A percentile compares a stretch with the other conserved stretches of the same genome.
Evolutionary conservation across 2,113 vertebrate genomes (phyloP).

Genomic region (Nesogale talazaci): DNA sequence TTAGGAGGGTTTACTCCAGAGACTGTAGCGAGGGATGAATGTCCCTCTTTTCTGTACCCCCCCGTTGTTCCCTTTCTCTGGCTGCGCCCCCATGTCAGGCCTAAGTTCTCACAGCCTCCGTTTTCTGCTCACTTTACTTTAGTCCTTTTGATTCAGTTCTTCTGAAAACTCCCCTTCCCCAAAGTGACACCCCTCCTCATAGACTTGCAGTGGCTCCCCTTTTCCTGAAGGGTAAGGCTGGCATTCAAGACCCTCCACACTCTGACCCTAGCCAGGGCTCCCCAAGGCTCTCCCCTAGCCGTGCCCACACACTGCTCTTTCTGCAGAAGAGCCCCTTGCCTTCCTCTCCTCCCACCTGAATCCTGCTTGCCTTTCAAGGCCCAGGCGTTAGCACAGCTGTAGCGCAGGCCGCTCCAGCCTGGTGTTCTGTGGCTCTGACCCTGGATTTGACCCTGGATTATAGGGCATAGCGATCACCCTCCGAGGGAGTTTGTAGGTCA

Average conservation of each 20-base stretch:
- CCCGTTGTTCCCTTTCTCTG: not conserved
- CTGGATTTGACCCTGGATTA: not conserved
- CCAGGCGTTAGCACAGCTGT: not conserved
- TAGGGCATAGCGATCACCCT: not conserved
- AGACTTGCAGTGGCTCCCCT: not conserved
- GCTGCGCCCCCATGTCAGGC: not conserved
- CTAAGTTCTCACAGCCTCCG: not conserved
- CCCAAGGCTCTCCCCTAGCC: not conserved
- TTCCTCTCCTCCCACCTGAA: slow-evolving; percentile 1
- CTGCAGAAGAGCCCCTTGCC: not conserved
- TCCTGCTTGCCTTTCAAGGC: not conserved
- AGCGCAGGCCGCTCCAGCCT: slow-evolving; percentile 5
- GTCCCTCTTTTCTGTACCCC: not conserved
- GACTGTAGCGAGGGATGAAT: not conserved
- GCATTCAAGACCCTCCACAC: not conserved
- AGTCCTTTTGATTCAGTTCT: slow-evolving; percentile 28
- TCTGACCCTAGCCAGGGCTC: not conserved
- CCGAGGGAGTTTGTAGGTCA: slow-evolving; percentile 32
- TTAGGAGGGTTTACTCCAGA: not conserved
- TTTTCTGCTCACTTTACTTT: slow-evolving; percentile 14
- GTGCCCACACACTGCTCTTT: not conserved
- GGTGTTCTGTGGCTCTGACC: not conserved
- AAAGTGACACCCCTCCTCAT: not conserved
- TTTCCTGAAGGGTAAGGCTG: not conserved
- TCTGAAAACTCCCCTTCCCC: not conserved